These are phyloP conservation scores for Oxyruncus cristatus DNA, from an alignment of 2,113 vertebrate genomes.

Conservation along the genomic window DNA sequence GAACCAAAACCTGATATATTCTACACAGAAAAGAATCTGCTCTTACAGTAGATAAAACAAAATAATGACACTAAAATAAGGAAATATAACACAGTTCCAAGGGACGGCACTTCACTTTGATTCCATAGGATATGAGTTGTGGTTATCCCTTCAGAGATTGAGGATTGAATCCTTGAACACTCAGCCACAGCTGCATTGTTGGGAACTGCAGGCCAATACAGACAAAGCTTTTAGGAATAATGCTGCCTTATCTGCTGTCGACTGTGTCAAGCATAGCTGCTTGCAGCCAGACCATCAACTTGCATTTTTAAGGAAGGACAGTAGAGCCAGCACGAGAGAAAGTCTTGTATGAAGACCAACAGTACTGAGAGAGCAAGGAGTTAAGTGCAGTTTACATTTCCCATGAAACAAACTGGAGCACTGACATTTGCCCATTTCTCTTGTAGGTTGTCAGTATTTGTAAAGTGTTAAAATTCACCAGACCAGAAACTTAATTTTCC, in stretches of 20 bases:
- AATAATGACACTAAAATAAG: not conserved
- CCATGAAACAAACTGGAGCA: not conserved
- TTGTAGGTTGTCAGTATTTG: not conserved
- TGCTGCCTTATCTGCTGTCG: rapidly evolving
- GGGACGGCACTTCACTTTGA: not conserved
- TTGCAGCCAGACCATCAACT: not conserved
- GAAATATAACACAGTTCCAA: not conserved
- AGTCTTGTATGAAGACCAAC: not conserved
- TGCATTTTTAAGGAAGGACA: not conserved
- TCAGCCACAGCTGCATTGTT: not conserved
- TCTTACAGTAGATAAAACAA: not conserved
- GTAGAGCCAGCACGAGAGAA: not conserved
- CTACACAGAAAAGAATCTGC: not conserved
- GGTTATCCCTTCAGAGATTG: not conserved
- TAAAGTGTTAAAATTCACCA: slow-evolving; percentile 29
- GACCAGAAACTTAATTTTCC: slow-evolving; percentile 4
- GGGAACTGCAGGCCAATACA: not conserved
- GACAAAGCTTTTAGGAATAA: not conserved
- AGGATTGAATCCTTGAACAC: not conserved
- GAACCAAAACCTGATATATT: not conserved
- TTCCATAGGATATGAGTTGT: not conserved
- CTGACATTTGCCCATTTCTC: not conserved
- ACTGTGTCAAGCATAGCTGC: not conserved
- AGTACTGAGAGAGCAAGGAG: not conserved
- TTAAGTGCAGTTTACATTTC: not conserved